Base-by-base conservation (phyloP, 2,113 vertebrate species). In the Colinus virginianus region DNA sequence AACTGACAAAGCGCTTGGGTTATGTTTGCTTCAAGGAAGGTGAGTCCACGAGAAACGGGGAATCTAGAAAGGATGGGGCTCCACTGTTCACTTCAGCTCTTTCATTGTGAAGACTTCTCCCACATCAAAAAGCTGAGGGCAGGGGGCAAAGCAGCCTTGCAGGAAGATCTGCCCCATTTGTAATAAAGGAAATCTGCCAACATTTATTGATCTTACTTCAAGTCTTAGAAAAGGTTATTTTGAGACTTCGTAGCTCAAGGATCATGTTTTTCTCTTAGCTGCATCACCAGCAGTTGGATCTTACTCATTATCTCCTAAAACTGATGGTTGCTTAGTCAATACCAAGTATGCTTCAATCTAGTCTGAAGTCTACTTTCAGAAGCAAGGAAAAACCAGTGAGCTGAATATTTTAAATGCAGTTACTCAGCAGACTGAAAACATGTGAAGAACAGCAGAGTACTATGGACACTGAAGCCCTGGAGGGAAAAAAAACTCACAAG, bases 21-120 rank as follows among this genome's bases (percentile, higher is more conserved):
- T 81, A 63, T 5, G 26, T 5, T 61, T 83, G 22, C 45, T 36
- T 46, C 64, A 59, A 46, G 56, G 59, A 79, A 63, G 61, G 59
- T 6, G 32, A 49, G 5, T 1, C 16, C 42, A 74, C 12, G 28
- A 82, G 63, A 78, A 88, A 77, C 11, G 49, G 38, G 16, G 74
- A 78, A 91, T 90, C 84, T 86, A 87, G 77, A 90, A 59, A 85
- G 74, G 51, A 84, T 89, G 61, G 15, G 23, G 17, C 18, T 38
- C 0, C 0, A 18, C 30, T 40, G n/a, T 62, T 90, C 79, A 49
- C n/a, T 87, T 69, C 7, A 0, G 40, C 66, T 38, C 20, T 11
- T 89, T 53, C 74, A 86, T 59, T 93, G 75, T 30, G 63, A 26
- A 61, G 36, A 42, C 30, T 48, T 51, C 32, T 49, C 45, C 26